Conservation (phyloP, 2,113 vertebrate species). For the Australoheros scitulus region DNA sequence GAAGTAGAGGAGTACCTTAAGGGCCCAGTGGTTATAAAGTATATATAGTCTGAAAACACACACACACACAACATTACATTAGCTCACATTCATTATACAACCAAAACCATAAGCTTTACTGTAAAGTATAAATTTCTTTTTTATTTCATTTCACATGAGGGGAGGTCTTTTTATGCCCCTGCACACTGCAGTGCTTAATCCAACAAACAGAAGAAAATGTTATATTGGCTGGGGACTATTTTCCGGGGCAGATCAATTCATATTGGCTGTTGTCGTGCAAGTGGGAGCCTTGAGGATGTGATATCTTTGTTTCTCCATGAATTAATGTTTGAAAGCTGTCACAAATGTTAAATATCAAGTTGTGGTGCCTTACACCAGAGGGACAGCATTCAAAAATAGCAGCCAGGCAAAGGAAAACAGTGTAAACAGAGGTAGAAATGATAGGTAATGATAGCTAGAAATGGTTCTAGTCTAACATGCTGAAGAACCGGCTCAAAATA, state of each 20-base stretch:
- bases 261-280: too few species aligned
- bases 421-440: neutral
- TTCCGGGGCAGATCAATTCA: too few species aligned
- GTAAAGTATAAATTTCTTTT: neutral
- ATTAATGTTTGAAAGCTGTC: neutral
- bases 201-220: neutral
- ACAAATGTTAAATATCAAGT: neutral
- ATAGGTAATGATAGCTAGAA: too few species aligned
- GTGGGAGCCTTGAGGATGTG: too few species aligned
- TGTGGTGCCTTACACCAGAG: neutral
- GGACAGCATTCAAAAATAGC: neutral
- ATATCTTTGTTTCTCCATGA: too few species aligned
- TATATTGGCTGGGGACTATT: neutral
- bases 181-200: neutral
- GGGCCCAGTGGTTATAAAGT: slow-evolving; percentile 89
- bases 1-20: slow-evolving; percentile 81
- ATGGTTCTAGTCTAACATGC: neutral
- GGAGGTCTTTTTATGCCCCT: neutral
- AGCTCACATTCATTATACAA: neutral
- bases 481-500: neutral
- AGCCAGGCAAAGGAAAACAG: neutral
- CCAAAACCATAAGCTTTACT: neutral
- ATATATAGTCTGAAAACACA: slow-evolving; percentile 83
- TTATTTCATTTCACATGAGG: neutral
- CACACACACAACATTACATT: neutral